Conservation (phyloP, 2,888 invertebrate genomes). For the Itoplectis maculator region DNA sequence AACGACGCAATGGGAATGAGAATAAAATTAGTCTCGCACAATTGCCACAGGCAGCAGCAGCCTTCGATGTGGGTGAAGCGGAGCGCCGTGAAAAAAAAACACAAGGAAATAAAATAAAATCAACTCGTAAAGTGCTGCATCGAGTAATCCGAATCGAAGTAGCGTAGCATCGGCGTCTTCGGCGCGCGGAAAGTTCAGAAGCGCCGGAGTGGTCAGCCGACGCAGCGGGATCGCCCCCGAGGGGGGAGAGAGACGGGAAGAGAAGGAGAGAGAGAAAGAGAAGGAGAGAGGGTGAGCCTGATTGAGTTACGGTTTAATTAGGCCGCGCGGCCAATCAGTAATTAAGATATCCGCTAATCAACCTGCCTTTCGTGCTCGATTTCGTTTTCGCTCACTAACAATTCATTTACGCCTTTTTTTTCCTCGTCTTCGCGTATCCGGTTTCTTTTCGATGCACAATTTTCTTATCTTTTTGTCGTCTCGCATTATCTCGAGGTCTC, state of each 20-base stretch:
- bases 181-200: slow-evolving; percentile 58
- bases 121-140: not conserved
- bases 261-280: slow-evolving; percentile 9
- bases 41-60: too few relatives aligned
- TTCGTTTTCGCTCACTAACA: slow-evolving; percentile 59
- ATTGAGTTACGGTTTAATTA: slow-evolving; percentile 84
- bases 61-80: not conserved
- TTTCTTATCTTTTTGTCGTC: not conserved
- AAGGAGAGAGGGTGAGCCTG: slow-evolving; percentile 68
- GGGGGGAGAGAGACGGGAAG: not conserved
- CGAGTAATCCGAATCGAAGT: not conserved
- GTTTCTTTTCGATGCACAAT: not conserved
- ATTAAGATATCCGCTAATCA: slow-evolving; percentile 83
- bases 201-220: not conserved
- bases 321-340: slow-evolving; percentile 81
- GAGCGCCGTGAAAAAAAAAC: too few relatives aligned
- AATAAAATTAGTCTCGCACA: slow-evolving; percentile 10
- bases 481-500: slow-evolving; percentile 1
- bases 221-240: not conserved
- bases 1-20: not conserved
- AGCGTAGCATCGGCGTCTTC: not conserved
- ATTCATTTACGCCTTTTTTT: slow-evolving; percentile 46
- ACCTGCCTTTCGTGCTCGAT: slow-evolving; percentile 60
- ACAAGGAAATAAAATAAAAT: too few relatives aligned
- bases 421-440: slow-evolving; percentile 31